Conservation (phyloP, 2,113 vertebrate species). For the Rhinogobius similis region DNA sequence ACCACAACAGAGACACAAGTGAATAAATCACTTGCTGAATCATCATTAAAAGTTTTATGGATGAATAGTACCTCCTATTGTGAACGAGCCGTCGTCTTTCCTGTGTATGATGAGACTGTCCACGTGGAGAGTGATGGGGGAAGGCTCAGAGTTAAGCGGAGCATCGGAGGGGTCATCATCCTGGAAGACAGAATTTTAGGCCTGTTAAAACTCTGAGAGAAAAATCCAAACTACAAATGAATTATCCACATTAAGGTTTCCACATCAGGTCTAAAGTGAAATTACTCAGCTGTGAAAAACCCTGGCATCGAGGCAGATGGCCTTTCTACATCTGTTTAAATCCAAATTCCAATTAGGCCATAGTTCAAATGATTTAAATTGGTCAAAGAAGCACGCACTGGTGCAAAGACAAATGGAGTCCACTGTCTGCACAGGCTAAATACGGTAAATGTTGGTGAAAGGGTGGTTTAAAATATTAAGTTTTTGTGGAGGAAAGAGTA, state of each 20-base stretch:
- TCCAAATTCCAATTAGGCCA: conserved; percentile 43
- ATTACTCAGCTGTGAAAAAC: conserved; percentile 14
- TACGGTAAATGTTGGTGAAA: not conserved
- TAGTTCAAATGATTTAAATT: conserved; percentile 33
- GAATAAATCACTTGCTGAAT: conserved; percentile 12
- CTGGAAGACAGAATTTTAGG: conserved; percentile 63
- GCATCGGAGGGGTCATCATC: conserved; percentile 86
- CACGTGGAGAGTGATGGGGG: conserved; percentile 84
- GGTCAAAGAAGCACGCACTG: conserved; percentile 11
- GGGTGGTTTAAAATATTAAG: not conserved
- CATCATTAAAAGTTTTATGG: conserved; percentile 1
- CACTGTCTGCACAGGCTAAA: too few species aligned
- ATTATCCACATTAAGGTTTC: conserved; percentile 25
- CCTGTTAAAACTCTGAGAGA: not conserved
- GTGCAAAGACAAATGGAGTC: too few species aligned
- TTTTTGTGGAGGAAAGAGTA: not conserved
- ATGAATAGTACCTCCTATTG: conserved; percentile 84
- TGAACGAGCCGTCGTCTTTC: conserved; percentile 90
- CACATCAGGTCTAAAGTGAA: conserved; percentile 16
- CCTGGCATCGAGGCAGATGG: conserved; percentile 4
- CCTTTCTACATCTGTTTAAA: conserved; percentile 38
- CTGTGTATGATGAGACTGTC: conserved; percentile 88
- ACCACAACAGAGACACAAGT: conserved; percentile 12
- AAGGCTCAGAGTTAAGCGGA: conserved; percentile 72
- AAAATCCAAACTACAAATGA: not conserved